Percentiles rank a stretch among this genome's conserved stretches.
Evolutionary conservation across 2,888 invertebrate species (phyloP).

Genomic region (Barypeithes pellucidus): DNA sequence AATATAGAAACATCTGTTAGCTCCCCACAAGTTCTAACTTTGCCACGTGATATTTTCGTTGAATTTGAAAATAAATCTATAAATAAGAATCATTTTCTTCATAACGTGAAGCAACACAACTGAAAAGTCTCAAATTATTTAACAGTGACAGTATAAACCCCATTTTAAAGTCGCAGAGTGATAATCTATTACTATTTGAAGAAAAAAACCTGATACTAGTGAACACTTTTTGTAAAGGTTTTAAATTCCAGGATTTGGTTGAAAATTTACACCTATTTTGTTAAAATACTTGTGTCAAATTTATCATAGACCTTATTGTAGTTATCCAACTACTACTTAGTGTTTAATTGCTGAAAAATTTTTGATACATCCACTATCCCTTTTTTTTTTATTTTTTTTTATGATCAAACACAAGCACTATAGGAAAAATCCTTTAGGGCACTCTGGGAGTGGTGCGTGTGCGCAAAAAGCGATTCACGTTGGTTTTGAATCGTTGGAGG

Average conservation of each 20-base stretch:
- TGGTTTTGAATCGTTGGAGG: no score
- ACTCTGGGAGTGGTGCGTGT: no score
- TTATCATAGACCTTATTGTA: neutral
- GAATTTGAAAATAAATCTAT: neutral
- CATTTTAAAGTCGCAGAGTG: neutral
- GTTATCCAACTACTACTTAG: slow-evolving; percentile 4
- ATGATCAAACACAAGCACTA: no score
- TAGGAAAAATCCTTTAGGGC: no score
- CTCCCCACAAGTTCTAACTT: neutral
- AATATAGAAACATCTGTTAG: neutral
- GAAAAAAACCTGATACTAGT: neutral
- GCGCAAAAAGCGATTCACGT: no score
- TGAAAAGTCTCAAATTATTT: neutral
- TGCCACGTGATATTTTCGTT: neutral
- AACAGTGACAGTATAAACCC: neutral
- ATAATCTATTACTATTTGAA: neutral
- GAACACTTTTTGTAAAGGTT: neutral
- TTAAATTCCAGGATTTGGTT: neutral
- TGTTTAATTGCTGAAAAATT: neutral
- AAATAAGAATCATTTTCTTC: neutral
- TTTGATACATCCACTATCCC: neutral
- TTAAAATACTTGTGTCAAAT: neutral
- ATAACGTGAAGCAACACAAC: neutral
- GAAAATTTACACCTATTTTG: neutral
- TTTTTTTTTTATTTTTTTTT: no score